Conservation (phyloP, 2,113 vertebrate genomes). For the Etia nguti region DNA sequence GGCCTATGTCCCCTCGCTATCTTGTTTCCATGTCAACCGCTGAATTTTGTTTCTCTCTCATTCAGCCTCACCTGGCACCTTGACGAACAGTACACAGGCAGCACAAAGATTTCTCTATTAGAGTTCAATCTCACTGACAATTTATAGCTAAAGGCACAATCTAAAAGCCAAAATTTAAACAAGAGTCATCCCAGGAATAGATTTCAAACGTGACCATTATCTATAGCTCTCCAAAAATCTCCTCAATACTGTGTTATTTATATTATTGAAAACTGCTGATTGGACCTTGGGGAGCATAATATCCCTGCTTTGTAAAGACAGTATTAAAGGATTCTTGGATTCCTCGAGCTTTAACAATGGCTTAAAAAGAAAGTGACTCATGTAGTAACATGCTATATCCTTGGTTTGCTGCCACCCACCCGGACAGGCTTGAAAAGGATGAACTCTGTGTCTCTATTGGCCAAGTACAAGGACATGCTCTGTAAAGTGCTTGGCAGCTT, state of each 20-base stretch:
- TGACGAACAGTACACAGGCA: conserved; percentile 36
- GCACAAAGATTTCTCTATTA: conserved; percentile 48
- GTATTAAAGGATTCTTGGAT: neutral
- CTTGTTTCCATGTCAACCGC: conserved; percentile 66
- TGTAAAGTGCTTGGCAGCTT: conserved; percentile 88
- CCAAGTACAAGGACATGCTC: conserved; percentile 94
- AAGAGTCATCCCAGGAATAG: neutral
- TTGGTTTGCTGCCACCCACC: conserved; percentile 74
- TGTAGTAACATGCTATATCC: neutral
- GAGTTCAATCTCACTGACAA: conserved; percentile 27
- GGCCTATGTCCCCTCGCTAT: conserved; percentile 40
- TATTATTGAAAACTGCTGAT: neutral
- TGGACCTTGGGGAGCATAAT: neutral
- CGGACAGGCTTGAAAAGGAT: conserved; percentile 96
- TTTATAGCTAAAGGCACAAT: conserved; percentile 9
- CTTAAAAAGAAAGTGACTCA: neutral
- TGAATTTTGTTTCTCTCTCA: conserved; percentile 39
- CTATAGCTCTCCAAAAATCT: neutral
- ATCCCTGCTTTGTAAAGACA: neutral
- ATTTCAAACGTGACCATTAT: neutral
- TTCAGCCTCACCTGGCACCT: conserved; percentile 51
- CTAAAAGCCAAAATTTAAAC: neutral
- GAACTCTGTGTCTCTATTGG: conserved; percentile 96
- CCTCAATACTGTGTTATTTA: neutral
- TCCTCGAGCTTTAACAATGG: conserved; percentile 6